Percentiles rank a stretch among this genome's conserved stretches.
Conservation (phyloP, 2,888 invertebrate genomes). For the Stenurella melanura region DNA sequence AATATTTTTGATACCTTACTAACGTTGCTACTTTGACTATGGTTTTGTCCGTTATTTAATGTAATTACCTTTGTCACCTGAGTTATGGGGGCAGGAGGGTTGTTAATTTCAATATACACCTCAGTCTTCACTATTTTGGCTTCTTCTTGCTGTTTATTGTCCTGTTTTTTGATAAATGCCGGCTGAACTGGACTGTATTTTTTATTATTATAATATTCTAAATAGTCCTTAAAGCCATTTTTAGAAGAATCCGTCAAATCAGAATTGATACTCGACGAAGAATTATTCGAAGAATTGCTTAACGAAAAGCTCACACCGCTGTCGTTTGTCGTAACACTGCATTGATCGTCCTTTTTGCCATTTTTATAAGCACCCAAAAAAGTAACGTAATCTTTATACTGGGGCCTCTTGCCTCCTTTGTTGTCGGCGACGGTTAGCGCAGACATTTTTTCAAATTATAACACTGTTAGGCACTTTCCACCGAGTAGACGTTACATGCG, state of each 20-base stretch:
- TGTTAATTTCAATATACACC: constrained; percentile 65
- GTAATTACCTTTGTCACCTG: constrained; percentile 49
- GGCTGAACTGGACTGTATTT: constrained; percentile 62
- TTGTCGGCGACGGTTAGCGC: constrained; percentile 49
- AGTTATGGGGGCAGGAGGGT: constrained; percentile 40
- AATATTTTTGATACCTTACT: constrained; percentile 51
- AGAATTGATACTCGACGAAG: constrained; percentile 57
- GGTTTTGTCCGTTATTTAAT: constrained; percentile 40
- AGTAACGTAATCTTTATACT: constrained; percentile 67
- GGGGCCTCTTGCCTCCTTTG: constrained; percentile 54
- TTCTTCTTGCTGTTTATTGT: constrained; percentile 48
- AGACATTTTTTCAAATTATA: constrained; percentile 46
- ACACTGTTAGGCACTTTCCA: constrained; percentile 2
- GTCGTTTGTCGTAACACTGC: constrained; percentile 59
- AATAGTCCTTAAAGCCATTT: constrained; percentile 58
- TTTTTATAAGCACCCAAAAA: constrained; percentile 66
- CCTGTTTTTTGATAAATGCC: constrained; percentile 33
- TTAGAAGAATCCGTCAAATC: constrained; percentile 55
- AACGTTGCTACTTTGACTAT: constrained; percentile 27
- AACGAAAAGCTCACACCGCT: constrained; percentile 60
- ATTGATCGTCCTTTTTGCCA: constrained; percentile 60
- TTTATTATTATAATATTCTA: constrained; percentile 60
- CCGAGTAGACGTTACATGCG: not conserved
- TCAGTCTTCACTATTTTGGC: constrained; percentile 64
- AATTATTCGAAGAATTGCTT: constrained; percentile 56